These are phyloP conservation scores for Coracopsis vasa DNA, from an alignment of 2,113 vertebrate genomes.

Conservation along the genomic window DNA sequence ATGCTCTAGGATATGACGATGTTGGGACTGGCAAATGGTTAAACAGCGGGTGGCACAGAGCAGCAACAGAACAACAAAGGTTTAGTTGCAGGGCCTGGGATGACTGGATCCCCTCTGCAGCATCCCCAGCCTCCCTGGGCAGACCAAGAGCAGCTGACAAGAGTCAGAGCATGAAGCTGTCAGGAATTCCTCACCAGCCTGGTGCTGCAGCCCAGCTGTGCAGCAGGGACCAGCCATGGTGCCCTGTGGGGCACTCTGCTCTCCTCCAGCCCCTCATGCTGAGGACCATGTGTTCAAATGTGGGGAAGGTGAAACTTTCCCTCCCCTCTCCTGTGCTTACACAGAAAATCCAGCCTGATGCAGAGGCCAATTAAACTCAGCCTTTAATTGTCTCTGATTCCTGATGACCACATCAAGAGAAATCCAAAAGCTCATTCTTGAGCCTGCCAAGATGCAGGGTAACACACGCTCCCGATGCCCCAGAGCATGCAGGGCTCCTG, in stretches of 20 bases:
- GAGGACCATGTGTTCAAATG: fast-evolving
- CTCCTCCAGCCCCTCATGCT: neutral
- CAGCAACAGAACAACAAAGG: neutral
- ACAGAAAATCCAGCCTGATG: neutral
- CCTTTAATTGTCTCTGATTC: neutral
- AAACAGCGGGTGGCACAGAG: neutral
- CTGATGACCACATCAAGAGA: neutral
- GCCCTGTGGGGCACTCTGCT: neutral
- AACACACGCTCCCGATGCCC: fast-evolving
- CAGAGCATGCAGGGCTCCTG: fast-evolving
- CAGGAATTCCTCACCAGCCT: neutral
- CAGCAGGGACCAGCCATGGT: neutral
- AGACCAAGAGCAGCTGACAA: neutral
- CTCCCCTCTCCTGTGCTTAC: neutral
- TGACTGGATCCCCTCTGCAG: neutral
- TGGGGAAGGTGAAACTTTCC: neutral
- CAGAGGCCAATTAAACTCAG: neutral
- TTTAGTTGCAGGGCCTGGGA: neutral
- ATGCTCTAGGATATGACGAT: neutral
- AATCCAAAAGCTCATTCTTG: neutral
- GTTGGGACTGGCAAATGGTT: neutral
- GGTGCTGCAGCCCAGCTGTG: neutral
- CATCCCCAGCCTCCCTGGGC: neutral
- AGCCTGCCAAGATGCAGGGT: neutral
- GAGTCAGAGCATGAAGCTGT: neutral